Evolutionary conservation across 2,888 invertebrate species (phyloP).

Genomic region (Archips crataeganus): DNA sequence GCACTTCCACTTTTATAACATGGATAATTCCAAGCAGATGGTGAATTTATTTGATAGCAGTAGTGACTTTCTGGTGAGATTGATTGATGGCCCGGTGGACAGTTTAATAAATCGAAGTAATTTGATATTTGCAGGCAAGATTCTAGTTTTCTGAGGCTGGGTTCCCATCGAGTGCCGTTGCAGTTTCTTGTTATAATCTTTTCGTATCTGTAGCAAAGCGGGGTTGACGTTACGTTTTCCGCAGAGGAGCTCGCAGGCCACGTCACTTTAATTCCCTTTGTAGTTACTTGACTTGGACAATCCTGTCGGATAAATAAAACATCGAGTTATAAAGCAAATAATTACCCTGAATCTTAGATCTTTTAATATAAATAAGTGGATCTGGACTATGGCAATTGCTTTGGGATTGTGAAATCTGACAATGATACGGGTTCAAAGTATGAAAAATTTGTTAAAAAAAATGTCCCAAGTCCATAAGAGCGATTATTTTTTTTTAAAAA

Average conservation of each 20-base stretch:
- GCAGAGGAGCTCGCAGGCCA: conserved; percentile 63
- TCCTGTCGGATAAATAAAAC: conserved; percentile 56
- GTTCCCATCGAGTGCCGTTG: conserved; percentile 64
- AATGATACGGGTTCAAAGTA: conserved; percentile 56
- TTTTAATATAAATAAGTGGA: not conserved
- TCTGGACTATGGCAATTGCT: conserved; percentile 61
- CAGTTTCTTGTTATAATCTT: conserved; percentile 67
- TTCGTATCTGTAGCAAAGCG: conserved; percentile 64
- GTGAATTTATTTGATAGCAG: conserved; percentile 66
- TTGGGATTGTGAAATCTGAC: conserved; percentile 67
- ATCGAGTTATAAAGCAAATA: not conserved
- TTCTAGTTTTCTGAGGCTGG: conserved; percentile 56
- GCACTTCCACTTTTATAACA: conserved; percentile 75
- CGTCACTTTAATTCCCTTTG: conserved; percentile 62
- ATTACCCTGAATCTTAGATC: not conserved
- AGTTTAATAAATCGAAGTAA: conserved; percentile 60
- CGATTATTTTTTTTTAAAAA: conserved; percentile 68
- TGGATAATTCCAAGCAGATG: conserved; percentile 68
- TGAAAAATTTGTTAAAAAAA: conserved; percentile 59
- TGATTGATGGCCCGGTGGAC: conserved; percentile 69
- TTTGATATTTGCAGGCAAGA: conserved; percentile 63
- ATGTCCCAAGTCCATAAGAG: conserved; percentile 66
- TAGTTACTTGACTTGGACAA: conserved; percentile 67
- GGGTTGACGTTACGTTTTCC: conserved; percentile 64
- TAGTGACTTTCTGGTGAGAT: conserved; percentile 64